Evolutionary conservation across 1,140 invertebrate species (phyloP), one percentile per base, ranked within the genome.

Genomic region (Megalopta genalis): DNA sequence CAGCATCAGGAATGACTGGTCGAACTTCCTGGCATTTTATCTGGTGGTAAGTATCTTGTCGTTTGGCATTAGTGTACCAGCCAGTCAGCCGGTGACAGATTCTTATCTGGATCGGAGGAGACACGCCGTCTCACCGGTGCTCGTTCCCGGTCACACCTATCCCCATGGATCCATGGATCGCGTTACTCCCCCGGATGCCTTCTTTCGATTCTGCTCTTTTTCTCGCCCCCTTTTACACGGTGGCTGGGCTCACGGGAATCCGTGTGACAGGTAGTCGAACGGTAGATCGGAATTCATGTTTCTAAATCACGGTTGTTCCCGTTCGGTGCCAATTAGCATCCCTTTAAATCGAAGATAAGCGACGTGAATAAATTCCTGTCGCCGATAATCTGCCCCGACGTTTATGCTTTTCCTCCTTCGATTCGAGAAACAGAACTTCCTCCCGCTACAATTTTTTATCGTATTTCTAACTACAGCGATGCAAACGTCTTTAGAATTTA

Each of bases 41-140:
- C 90, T 88, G 85, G 84, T 81, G 82, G 84, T 79, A 83, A 78
- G 83, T 89, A 90, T 91, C 90, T 91, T 82, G 73, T 82, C 81
- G 81, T 75, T 76, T 54, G 84, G 86, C 83, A 88, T 89, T 89
- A 88, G 87, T 79, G 62, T 74, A 81, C 69, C 75, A 81, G 80
- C 80, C 76, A 82, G 88, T 88, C 86, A 84, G 62, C 73, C 68
- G 74, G 77, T 90, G 90, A 91, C 90, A 91, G 91, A 92, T 92
- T 80, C 71, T 91, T 91, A 92, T 92, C 90, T 77, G 80, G 37
- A 80, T 76, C 67, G 49, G 64, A 80, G 82, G 88, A 92, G 90
- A 91, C 91, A 87, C 86, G 86, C 88, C 82, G 91, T 90, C 91
- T 92, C 87, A 86, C 77, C 75, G 68, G 80, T 73, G 75, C 78